Conservation (phyloP, 2,888 invertebrate species). For the Actias luna region DNA sequence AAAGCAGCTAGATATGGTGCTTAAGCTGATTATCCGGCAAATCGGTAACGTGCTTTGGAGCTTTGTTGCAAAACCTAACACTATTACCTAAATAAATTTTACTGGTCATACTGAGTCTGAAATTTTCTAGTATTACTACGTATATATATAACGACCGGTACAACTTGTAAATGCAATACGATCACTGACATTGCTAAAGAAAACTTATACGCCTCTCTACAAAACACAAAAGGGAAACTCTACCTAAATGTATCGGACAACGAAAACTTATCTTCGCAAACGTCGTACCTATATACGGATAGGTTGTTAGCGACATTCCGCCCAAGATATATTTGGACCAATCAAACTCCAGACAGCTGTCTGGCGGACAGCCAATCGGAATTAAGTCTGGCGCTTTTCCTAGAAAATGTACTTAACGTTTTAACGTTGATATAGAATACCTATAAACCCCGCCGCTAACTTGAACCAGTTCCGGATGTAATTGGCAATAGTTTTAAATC, state of each 20-base stretch:
- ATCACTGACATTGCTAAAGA: background rate
- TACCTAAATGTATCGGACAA: background rate
- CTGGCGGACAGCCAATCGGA: constrained; percentile 32
- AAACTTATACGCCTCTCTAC: background rate
- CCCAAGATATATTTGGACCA: constrained; percentile 21
- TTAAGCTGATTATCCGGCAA: too few relatives aligned
- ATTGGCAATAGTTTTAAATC: background rate
- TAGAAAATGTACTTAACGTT: constrained; percentile 1
- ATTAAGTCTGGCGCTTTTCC: constrained; percentile 9
- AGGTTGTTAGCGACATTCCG: constrained; percentile 5
- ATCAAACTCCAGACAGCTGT: constrained; percentile 28
- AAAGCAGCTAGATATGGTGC: too few relatives aligned
- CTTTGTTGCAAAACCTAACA: too few relatives aligned
- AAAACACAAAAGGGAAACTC: background rate
- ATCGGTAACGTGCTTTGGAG: too few relatives aligned
- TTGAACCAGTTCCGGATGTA: background rate
- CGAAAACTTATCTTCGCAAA: background rate
- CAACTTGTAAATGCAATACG: background rate
- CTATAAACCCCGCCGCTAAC: background rate
- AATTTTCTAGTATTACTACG: too few relatives aligned
- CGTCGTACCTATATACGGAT: background rate
- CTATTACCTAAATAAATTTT: too few relatives aligned
- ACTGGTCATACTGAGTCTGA: too few relatives aligned
- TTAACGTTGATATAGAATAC: background rate
- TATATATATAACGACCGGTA: too few relatives aligned